Evolutionary conservation across 2,888 invertebrate species (phyloP), one percentile per base, ranked within the genome.

Genomic region (Seira musarum): DNA sequence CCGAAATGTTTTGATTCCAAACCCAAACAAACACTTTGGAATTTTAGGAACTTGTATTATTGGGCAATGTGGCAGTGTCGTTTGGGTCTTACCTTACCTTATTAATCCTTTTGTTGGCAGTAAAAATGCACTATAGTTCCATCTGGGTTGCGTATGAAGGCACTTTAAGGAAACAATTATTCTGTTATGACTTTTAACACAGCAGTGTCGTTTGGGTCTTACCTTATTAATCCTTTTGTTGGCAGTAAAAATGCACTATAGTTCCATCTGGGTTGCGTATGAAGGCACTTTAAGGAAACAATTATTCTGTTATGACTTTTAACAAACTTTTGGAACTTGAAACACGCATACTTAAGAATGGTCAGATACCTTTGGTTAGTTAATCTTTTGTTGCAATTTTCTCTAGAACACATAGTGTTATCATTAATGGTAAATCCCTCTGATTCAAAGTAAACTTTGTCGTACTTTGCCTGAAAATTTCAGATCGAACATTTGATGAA

Each of bases 111-210:
- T 22, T 76, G 78, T 87, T 93, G 93, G 89, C 98, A 98, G 3
- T 95, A 96, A 88, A 95, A 96, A 90, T 98, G 98, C 0, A 97
- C 96, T 21, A 98, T 93, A 86, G 95, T 94, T 1, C 96, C 97
- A 89, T 94, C 95, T 1, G 97, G 96, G 89, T 95, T 96, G 65
- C 97, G 91, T 5, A 97, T 96, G 89, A 98, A 96, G 24, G 98
- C 97, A 90, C 96, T 94, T 90, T 84, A 74, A 84, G 3, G 8
- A 67, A 73, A 10, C 5, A 76, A 24, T 19, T 10, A 60, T 25
- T 57, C n/a, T n/a, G n/a, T n/a, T n/a, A n/a, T n/a, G n/a, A n/a
- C 25, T 24, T 25, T 57, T 35, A n/a, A n/a, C 15, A 49, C n/a
- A n/a, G n/a, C n/a, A n/a, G n/a, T n/a, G n/a, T n/a, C n/a, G n/a